A percentile compares a stretch with the other conserved stretches of the same genome.
Conservation (phyloP, 2,113 vertebrate genomes). For the Pelobates fuscus region DNA sequence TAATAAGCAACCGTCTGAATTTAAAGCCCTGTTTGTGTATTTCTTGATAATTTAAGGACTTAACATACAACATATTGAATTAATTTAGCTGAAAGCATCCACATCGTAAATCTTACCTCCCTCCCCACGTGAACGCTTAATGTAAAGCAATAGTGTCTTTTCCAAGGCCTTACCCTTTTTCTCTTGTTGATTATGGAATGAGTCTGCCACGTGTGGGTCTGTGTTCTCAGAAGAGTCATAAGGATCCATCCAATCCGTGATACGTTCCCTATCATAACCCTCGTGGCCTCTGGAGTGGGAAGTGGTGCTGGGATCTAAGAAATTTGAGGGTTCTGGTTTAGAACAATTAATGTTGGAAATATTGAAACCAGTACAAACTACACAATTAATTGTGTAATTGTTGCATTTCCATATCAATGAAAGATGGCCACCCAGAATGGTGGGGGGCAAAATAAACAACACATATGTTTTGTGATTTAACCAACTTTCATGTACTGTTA, state of each 20-base stretch:
- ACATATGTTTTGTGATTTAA: conserved; percentile 15
- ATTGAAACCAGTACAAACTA: conserved; percentile 39
- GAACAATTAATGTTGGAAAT: conserved; percentile 81
- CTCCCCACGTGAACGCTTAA: conserved; percentile 52
- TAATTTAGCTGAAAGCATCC: conserved; percentile 85
- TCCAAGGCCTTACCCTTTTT: conserved; percentile 99
- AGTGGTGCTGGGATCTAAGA: conserved; percentile 85
- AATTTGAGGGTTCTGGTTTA: conserved; percentile 88
- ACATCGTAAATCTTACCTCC: conserved; percentile 57
- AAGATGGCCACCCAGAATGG: too few species aligned
- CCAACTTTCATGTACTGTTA: too few species aligned
- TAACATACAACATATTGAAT: conserved; percentile 33
- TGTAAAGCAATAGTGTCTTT: conserved; percentile 65
- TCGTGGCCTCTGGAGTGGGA: conserved; percentile 76
- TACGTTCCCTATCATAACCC: conserved; percentile 85
- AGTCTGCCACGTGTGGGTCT: conserved; percentile 90
- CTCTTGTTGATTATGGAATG: conserved; percentile 94
- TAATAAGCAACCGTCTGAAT: background rate
- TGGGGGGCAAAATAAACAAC: background rate
- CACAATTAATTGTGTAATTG: background rate
- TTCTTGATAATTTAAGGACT: background rate
- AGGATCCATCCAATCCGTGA: conserved; percentile 87
- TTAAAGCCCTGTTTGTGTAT: background rate
- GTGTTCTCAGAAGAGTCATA: conserved; percentile 86
- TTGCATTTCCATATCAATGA: conserved; percentile 1